These are phyloP conservation scores for Drosophila basisetae DNA, from an alignment of 2,888 invertebrate genomes.

Conservation along the genomic window DNA sequence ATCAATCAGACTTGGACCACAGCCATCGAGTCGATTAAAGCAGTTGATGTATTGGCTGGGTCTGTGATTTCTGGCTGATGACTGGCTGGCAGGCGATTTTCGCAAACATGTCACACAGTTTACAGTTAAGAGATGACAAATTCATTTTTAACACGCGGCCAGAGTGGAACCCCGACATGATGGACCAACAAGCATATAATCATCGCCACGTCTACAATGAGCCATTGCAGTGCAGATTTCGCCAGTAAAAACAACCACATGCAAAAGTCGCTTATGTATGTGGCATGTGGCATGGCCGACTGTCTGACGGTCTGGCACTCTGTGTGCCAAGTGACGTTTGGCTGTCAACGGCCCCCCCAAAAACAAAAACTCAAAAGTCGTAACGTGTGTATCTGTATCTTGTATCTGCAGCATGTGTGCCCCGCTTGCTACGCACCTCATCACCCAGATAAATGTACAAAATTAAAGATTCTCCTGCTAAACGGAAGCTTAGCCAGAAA, in stretches of 20 bases:
- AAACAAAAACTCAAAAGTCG: conserved; percentile 52
- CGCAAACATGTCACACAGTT: conserved; percentile 81
- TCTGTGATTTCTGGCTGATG: conserved; percentile 58
- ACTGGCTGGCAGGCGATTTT: conserved; percentile 52
- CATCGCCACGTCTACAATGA: conserved; percentile 68
- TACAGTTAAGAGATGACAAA: conserved; percentile 82
- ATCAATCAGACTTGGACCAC: conserved; percentile 83
- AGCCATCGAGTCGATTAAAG: conserved; percentile 30
- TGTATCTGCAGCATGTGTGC: conserved; percentile 63
- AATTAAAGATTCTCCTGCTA: conserved; percentile 80
- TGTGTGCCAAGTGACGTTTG: conserved; percentile 64
- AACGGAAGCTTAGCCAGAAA: conserved; percentile 77
- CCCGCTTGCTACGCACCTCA: conserved; percentile 52
- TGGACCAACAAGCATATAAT: conserved; percentile 64
- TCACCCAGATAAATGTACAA: conserved; percentile 67
- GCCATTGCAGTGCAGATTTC: conserved; percentile 71
- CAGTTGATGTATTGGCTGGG: conserved; percentile 79
- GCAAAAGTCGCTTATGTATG: conserved; percentile 48
- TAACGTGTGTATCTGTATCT: conserved; percentile 47
- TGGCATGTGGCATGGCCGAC: conserved; percentile 27
- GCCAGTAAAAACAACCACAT: conserved; percentile 31
- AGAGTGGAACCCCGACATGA: conserved; percentile 65
- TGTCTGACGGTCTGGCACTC: conserved; percentile 17
- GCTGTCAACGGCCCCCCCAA: conserved; percentile 66
- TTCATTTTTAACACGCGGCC: conserved; percentile 81